Evolutionary conservation across 2,113 vertebrate species (phyloP).

Genomic region (Apteryx owenii): DNA sequence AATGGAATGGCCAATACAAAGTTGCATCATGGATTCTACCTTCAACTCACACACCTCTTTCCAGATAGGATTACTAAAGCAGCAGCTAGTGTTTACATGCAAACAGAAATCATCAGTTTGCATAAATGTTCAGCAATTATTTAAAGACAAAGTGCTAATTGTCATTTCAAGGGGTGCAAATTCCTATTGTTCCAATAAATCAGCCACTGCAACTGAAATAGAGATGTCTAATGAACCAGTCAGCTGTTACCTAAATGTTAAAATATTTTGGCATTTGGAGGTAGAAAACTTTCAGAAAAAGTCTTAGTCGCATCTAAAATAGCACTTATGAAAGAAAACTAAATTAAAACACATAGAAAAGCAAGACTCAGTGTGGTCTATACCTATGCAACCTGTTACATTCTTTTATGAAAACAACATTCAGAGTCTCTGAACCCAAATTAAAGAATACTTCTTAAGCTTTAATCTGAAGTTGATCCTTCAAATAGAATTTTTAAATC

Average conservation of each 20-base stretch:
- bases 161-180: not conserved
- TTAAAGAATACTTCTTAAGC: not conserved
- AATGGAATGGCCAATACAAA: fast-evolving
- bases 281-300: not conserved
- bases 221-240: not conserved
- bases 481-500: not conserved
- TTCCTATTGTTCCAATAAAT: not conserved
- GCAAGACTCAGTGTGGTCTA: not conserved
- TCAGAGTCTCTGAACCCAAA: not conserved
- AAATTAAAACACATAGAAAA: not conserved
- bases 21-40: not conserved
- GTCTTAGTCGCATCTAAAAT: not conserved
- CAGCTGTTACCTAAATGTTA: not conserved
- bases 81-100: not conserved
- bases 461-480: not conserved
- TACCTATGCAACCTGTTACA: not conserved
- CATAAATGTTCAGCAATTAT: not conserved
- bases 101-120: not conserved
- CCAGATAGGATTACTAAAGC: not conserved
- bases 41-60: not conserved
- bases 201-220: not conserved
- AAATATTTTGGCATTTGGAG: not conserved
- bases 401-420: not conserved
- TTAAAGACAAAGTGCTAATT: not conserved
- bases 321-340: not conserved